Conservation (phyloP, 2,797 vertebrate species). For the Artibeus lituratus region DNA sequence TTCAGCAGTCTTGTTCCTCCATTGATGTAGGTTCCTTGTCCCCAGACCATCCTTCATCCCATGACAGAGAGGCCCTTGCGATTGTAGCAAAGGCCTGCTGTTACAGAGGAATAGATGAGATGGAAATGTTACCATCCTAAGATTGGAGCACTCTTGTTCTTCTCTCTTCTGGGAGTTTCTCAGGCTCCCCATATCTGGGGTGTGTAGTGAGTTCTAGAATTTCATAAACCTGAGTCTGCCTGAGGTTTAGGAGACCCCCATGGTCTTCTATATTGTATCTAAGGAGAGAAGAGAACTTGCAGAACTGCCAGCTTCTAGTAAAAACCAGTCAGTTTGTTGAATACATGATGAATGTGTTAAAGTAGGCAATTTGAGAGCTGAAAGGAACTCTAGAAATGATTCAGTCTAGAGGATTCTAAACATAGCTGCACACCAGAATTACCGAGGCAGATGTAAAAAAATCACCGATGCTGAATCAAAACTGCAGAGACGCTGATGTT, state of each 20-base stretch:
- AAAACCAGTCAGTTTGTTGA: neutral
- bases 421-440: neutral
- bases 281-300: neutral
- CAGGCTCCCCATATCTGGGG: neutral
- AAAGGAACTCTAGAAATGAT: slow-evolving; percentile 22
- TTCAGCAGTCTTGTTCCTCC: neutral
- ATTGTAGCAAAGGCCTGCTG: neutral
- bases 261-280: neutral
- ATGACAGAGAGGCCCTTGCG: neutral
- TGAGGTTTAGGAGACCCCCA: neutral
- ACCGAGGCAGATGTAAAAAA: neutral
- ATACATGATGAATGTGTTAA: neutral
- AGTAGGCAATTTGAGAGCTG: neutral
- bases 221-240: neutral
- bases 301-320: neutral
- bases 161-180: neutral
- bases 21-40: neutral
- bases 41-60: neutral
- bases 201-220: neutral
- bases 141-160: neutral
- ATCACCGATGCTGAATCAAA: slow-evolving; percentile 27
- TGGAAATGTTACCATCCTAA: neutral
- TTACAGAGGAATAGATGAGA: neutral
- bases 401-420: neutral
- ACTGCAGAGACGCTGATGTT: neutral